Percentiles rank a stretch among this genome's conserved stretches.
phyloP scores from a whole-genome alignment of 2,888 invertebrate species.

The Mongoloraphidia duomilia region DNA sequence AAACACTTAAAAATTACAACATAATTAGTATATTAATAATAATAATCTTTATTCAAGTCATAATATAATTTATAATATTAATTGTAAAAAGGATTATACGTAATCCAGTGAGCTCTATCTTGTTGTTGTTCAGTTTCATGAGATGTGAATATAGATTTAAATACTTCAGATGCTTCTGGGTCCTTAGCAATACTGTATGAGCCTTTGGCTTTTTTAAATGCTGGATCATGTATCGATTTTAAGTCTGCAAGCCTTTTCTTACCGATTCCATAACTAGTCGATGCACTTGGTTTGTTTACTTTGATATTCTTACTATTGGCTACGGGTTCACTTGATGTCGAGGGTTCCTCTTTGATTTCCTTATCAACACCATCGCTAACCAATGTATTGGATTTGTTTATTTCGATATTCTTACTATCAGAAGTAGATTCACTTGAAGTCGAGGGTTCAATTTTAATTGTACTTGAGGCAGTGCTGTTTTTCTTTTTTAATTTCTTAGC shows the following conservation, averaged over 20 bases:
- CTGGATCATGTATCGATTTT: conserved; percentile 39
- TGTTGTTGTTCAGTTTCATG: conserved; percentile 79
- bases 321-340: too few relatives aligned
- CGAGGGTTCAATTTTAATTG: conserved; percentile 15
- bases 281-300: conserved; percentile 5
- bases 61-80: conserved; percentile 23
- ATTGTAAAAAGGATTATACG: conserved; percentile 92
- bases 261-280: conserved; percentile 6
- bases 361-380: too few relatives aligned
- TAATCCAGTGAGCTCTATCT: conserved; percentile 90
- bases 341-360: too few relatives aligned
- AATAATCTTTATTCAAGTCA: not conserved
- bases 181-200: conserved; percentile 82
- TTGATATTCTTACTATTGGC: conserved; percentile 4
- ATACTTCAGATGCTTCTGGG: conserved; percentile 77
- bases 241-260: conserved; percentile 1
- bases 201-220: conserved; percentile 60
- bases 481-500: conserved; percentile 44
- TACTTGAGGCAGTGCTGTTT: conserved; percentile 16
- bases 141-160: conserved; percentile 88
- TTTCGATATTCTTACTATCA: conserved; percentile 12
- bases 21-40: too few relatives aligned
- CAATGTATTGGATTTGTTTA: too few relatives aligned
- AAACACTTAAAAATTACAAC: too few relatives aligned
- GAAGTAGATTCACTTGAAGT: conserved; percentile 12